Evolutionary conservation across 2,113 vertebrate genomes (phyloP), one percentile per base, ranked within the genome.

Genomic region (Strigops habroptila): DNA sequence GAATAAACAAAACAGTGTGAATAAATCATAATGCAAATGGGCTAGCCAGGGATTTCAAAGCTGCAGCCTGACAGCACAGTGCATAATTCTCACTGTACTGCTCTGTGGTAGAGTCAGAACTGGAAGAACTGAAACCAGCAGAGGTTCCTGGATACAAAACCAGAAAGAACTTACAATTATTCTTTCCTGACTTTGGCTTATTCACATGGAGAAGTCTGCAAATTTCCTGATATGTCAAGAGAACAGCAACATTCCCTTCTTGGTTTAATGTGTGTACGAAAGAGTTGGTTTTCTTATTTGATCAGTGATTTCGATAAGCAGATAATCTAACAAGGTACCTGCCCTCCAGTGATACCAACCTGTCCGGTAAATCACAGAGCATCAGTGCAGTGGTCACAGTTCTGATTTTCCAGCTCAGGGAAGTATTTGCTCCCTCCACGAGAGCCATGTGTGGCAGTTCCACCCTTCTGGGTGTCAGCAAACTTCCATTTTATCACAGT

Each of bases 1-100:
- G 83, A 84, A 92, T 92, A 94, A 94, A 87, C 46, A 89, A 73
- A 93, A 14, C 57, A 7, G 7, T 25, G 88, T 89, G 60, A 92
- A 87, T 89, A 92, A 96, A 92, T 86, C 70, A 69, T 87, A 67
- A 76, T 35, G 22, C 77, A 85, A 76, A 89, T 13, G 27, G 63
- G 43, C 70, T 80, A 65, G 74, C 65, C 53, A 82, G 91, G 70
- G 83, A 80, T 91, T 94, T 87, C 83, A 49, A 12, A 86, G 87
- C 91, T 82, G 77, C 74, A 77, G 59, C 67, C 82, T 76, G 67
- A 64, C 74, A 91, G 88, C 3, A 0, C 4, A 17, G 82, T 39
- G 33, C 76, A 23, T 91, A 39, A 88, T 68, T 95, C 80, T 94
- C 89, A 75, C n/a, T 15, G 64, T 48, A 28, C 60, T 71, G 80